Conservation (phyloP, 2,113 vertebrate species). For the Bubo scandiacus region DNA sequence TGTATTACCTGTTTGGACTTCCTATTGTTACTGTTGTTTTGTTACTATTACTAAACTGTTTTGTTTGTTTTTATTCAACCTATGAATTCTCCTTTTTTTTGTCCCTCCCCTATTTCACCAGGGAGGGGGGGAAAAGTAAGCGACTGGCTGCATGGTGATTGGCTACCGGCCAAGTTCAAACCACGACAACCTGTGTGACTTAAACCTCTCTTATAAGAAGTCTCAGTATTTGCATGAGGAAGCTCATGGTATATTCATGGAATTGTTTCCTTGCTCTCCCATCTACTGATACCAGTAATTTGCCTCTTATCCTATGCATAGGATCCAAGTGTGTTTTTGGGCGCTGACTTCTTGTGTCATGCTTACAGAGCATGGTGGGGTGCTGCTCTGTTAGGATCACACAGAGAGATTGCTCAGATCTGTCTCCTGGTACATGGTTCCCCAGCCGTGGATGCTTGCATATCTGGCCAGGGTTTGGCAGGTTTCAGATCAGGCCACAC, state of each 20-base stretch:
- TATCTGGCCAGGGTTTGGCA: neutral
- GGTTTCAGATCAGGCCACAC: neutral
- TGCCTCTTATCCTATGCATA: neutral
- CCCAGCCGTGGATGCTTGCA: accelerated
- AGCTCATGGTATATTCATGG: neutral
- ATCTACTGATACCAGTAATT: no score
- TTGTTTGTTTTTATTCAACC: no score
- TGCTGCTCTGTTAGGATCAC: accelerated
- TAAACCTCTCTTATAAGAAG: neutral
- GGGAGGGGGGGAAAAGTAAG: no score
- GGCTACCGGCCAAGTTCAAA: no score
- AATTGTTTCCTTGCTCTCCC: neutral
- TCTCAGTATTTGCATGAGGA: neutral
- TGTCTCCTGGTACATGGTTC: no score
- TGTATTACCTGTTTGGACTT: no score
- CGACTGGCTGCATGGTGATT: no score
- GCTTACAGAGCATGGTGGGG: accelerated
- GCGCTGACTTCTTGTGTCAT: accelerated
- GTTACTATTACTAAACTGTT: no score
- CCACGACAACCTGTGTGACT: neutral
- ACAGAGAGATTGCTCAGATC: accelerated
- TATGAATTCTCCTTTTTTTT: no score
- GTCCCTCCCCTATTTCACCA: no score
- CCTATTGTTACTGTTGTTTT: no score
- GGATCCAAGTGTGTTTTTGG: accelerated